Conservation (phyloP, 2,888 invertebrate genomes). For the Panopea generosa region DNA sequence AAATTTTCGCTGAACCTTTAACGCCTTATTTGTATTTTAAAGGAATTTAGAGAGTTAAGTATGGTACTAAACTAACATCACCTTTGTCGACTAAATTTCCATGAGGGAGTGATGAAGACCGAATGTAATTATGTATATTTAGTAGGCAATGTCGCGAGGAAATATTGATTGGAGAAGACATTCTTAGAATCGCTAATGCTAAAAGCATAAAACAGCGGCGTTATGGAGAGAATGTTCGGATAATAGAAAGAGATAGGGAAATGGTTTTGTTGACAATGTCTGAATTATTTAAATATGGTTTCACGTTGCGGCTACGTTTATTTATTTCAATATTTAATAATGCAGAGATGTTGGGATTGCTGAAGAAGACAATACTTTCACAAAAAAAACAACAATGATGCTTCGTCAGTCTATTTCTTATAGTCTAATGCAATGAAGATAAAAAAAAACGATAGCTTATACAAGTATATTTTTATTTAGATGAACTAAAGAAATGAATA, state of each 20-base stretch:
- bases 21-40: constrained; percentile 39
- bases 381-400: too few relatives aligned
- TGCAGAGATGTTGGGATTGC: too few relatives aligned
- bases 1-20: constrained; percentile 47
- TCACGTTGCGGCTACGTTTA: too few relatives aligned
- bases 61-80: constrained; percentile 31
- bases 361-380: too few relatives aligned
- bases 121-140: constrained; percentile 50
- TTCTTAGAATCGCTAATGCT: constrained; percentile 39
- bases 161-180: constrained; percentile 50
- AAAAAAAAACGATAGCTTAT: too few relatives aligned
- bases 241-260: constrained; percentile 37
- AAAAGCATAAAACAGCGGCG: too few relatives aligned
- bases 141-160: constrained; percentile 32
- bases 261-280: constrained; percentile 39
- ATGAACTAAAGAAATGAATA: too few relatives aligned
- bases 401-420: too few relatives aligned
- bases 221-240: too few relatives aligned
- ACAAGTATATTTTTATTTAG: too few relatives aligned
- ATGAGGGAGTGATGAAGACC: constrained; percentile 29
- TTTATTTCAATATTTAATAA: too few relatives aligned
- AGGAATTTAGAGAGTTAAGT: constrained; percentile 10
- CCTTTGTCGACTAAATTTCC: constrained; percentile 38
- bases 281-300: constrained; percentile 46
- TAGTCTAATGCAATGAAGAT: too few relatives aligned